phyloP scores from a whole-genome alignment of 2,797 vertebrate species.

The Garrulus glandarius region DNA sequence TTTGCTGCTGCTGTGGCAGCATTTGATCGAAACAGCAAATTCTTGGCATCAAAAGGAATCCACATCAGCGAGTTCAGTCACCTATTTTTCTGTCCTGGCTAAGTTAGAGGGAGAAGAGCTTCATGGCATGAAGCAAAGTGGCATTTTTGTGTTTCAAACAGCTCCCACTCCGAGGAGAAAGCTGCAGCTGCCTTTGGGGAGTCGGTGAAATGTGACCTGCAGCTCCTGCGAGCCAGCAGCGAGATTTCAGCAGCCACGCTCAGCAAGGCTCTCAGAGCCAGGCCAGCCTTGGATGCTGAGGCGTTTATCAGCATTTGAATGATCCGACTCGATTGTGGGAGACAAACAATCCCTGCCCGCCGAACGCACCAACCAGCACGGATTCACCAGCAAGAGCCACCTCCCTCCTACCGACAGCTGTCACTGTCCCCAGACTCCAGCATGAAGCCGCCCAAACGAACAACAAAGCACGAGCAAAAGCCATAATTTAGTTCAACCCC shows the following conservation, averaged over 20 bases:
- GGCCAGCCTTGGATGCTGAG: neutral
- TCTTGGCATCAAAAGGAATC: too few species aligned
- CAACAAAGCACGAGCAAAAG: neutral
- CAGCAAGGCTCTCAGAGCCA: neutral
- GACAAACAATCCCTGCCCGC: neutral
- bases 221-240: neutral
- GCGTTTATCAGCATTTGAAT: rapidly evolving
- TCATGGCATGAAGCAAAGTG: rapidly evolving
- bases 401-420: neutral
- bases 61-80: neutral
- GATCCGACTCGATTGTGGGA: rapidly evolving
- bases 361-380: rapidly evolving
- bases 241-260: neutral
- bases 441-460: rapidly evolving
- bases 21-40: neutral
- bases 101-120: rapidly evolving
- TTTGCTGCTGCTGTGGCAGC: neutral
- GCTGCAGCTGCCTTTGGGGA: rapidly evolving
- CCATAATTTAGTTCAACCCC: rapidly evolving
- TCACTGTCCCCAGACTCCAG: neutral
- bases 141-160: rapidly evolving
- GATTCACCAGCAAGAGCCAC: neutral
- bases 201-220: rapidly evolving
- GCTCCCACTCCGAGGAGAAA: neutral
- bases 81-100: neutral